Evolutionary conservation across 92 coral and sea anemone species (phyloP).

Genomic region (Meandrina meandrites): DNA sequence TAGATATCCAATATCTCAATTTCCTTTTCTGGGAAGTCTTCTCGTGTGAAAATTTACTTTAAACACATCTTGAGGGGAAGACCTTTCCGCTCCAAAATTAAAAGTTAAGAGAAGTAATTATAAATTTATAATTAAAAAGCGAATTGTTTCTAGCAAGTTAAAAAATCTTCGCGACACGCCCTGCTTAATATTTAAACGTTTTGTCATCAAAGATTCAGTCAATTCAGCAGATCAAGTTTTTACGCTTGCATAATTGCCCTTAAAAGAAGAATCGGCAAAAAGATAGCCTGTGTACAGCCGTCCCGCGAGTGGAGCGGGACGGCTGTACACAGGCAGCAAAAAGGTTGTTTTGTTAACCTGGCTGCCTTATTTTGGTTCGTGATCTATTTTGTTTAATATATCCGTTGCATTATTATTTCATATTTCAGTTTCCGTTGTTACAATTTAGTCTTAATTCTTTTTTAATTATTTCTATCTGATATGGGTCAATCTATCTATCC

Average conservation of each 20-base stretch:
- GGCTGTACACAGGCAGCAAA: too few relatives aligned
- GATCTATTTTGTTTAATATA: neutral
- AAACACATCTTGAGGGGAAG: neutral
- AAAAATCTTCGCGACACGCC: neutral
- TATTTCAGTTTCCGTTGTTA: neutral
- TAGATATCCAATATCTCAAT: neutral
- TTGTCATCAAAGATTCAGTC: neutral
- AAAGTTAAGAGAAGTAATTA: neutral
- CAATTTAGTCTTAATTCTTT: neutral
- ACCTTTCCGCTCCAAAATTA: neutral
- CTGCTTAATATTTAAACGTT: neutral
- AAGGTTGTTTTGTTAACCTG: neutral
- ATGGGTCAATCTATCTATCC: too few relatives aligned
- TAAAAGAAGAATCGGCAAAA: neutral
- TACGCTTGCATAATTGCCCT: neutral
- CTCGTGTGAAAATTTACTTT: neutral
- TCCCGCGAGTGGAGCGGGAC: too few relatives aligned
- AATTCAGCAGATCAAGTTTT: neutral
- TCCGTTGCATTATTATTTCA: neutral
- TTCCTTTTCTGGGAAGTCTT: neutral
- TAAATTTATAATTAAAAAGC: neutral
- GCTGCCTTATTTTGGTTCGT: neutral
- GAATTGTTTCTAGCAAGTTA: neutral
- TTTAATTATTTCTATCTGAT: neutral
- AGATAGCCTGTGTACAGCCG: too few relatives aligned